Percentiles rank a stretch among this genome's conserved stretches.
Evolutionary conservation across 2,113 vertebrate genomes (phyloP).

Genomic region (Tautogolabrus adspersus): DNA sequence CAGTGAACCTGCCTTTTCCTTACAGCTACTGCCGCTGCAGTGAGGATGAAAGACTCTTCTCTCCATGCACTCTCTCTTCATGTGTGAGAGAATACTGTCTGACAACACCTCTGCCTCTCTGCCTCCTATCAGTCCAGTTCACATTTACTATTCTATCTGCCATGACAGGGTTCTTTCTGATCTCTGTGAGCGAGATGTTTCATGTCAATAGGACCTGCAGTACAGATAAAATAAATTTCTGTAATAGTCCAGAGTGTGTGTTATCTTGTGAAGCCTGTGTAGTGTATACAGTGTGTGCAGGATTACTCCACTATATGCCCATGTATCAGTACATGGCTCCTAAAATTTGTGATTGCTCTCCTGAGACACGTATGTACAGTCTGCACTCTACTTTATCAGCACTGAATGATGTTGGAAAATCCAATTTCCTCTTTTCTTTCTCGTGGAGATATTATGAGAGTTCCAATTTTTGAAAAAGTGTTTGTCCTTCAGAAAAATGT

Average conservation of each 20-base stretch:
- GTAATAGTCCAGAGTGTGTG: not conserved
- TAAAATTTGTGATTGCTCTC: not conserved
- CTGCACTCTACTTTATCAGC: not conserved
- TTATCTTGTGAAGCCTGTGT: constrained; percentile 6
- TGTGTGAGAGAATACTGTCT: constrained; percentile 23
- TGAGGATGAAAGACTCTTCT: constrained; percentile 47
- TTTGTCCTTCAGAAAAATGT: constrained; percentile 11
- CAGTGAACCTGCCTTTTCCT: constrained; percentile 44
- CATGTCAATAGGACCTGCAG: constrained; percentile 15
- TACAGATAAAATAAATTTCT: constrained; percentile 2
- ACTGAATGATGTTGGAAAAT: no score
- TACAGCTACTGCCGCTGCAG: constrained; percentile 30
- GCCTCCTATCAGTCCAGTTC: constrained; percentile 28
- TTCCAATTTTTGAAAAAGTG: not conserved
- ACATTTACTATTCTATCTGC: constrained; percentile 52
- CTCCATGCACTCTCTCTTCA: not conserved
- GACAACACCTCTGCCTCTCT: constrained; percentile 32
- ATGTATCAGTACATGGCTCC: not conserved
- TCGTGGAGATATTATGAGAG: not conserved
- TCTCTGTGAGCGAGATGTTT: constrained; percentile 28
- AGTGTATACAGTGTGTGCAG: not conserved
- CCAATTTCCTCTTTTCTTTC: no score
- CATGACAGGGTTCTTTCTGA: constrained; percentile 14
- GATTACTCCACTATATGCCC: not conserved
- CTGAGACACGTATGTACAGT: not conserved